phyloP scores from a whole-genome alignment of 2,113 vertebrate genomes.

The Burhinus bistriatus region DNA sequence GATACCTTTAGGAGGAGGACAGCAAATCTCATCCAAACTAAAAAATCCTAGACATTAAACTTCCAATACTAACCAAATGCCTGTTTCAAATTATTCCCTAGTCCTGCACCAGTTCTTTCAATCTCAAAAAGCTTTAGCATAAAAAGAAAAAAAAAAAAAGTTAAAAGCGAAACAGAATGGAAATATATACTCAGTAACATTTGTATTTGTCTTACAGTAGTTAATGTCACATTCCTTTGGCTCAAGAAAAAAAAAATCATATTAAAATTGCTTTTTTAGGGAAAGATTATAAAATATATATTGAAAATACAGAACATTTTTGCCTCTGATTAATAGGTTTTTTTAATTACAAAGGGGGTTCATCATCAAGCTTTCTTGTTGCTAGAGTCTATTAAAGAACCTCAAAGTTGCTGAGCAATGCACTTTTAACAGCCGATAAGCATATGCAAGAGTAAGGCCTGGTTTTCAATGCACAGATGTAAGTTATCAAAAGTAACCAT shows the following conservation, averaged over 20 bases:
- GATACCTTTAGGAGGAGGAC: neutral
- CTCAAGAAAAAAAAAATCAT: neutral
- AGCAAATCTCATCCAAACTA: neutral
- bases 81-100: constrained; percentile 29
- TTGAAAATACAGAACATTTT: neutral
- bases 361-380: neutral
- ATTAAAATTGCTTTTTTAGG: neutral
- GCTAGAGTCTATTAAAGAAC: neutral
- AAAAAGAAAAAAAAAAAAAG: neutral
- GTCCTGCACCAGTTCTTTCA: neutral
- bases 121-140: neutral
- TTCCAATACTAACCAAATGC: neutral
- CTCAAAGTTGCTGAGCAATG: neutral
- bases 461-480: neutral
- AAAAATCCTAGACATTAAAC: neutral
- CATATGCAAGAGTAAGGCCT: neutral
- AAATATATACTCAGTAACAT: neutral
- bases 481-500: constrained; percentile 19
- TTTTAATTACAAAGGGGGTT: neutral
- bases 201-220: neutral
- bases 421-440: neutral
- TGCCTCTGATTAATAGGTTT: neutral
- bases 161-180: neutral
- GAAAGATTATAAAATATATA: neutral
- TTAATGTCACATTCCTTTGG: neutral